Percentiles rank a stretch among this genome's conserved stretches.
Evolutionary conservation across 2,888 invertebrate genomes (phyloP).

Genomic region (Agonum fuliginosum): DNA sequence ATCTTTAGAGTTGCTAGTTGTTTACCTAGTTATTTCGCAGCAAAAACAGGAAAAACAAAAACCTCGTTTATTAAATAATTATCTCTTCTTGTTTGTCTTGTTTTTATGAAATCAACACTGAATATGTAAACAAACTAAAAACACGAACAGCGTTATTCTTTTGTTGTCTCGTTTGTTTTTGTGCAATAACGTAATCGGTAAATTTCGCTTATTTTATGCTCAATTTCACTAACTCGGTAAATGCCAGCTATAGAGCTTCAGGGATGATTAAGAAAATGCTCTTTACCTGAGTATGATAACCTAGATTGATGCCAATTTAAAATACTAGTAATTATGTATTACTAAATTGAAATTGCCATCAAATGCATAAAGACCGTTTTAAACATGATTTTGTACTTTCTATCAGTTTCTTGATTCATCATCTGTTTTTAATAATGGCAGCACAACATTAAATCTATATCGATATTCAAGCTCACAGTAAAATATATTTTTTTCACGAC

Average conservation of each 20-base stretch:
- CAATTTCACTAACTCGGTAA: background rate
- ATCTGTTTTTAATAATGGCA: too few species aligned
- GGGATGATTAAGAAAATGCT: background rate
- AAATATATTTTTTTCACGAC: too few species aligned
- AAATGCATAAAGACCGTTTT: too few species aligned
- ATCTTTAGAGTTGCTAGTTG: conserved; percentile 23
- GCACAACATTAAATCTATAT: too few species aligned
- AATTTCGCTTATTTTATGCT: background rate
- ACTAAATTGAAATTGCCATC: too few species aligned
- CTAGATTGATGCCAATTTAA: background rate
- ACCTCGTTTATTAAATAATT: conserved; percentile 30
- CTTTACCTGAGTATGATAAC: background rate
- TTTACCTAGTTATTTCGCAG: conserved; percentile 5
- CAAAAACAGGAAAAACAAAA: conserved; percentile 27
- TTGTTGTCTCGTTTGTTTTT: background rate
- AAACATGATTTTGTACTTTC: too few species aligned
- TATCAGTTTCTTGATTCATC: too few species aligned
- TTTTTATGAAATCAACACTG: background rate
- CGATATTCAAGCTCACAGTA: too few species aligned
- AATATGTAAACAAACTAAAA: too few species aligned
- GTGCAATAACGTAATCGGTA: background rate
- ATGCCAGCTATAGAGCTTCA: background rate
- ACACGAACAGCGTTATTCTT: too few species aligned
- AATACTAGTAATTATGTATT: too few species aligned
- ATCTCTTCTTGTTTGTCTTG: conserved; percentile 21